Conservation (phyloP, 1,140 invertebrate species). For the Bombyx mori region ASM3026992v2 NC_085114.1:13133001-13133500, state of each 20-base stretch:
- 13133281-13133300: slow-evolving; percentile 9
- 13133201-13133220: slow-evolving; percentile 16
- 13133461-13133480: no score
- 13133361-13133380: no score
- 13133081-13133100: slow-evolving; percentile 9
- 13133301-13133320: no score
- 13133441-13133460: no score
- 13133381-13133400: no score
- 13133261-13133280: slow-evolving; percentile 22
- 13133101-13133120: slow-evolving; percentile 12
- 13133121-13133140: slow-evolving; percentile 2
- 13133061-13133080: slow-evolving; percentile 16
- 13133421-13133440: no score
- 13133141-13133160: not conserved
- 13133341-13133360: no score
- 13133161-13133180: not conserved
- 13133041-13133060: slow-evolving; percentile 28
- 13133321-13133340: no score
- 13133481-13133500: no score
- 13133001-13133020: slow-evolving; percentile 19
- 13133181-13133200: slow-evolving; percentile 18
- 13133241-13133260: slow-evolving; percentile 27
- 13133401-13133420: no score
- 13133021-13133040: slow-evolving; percentile 17
- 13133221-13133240: slow-evolving; percentile 26